Conservation (phyloP, 2,797 vertebrate species). For the Coregonus sp. region DNA sequence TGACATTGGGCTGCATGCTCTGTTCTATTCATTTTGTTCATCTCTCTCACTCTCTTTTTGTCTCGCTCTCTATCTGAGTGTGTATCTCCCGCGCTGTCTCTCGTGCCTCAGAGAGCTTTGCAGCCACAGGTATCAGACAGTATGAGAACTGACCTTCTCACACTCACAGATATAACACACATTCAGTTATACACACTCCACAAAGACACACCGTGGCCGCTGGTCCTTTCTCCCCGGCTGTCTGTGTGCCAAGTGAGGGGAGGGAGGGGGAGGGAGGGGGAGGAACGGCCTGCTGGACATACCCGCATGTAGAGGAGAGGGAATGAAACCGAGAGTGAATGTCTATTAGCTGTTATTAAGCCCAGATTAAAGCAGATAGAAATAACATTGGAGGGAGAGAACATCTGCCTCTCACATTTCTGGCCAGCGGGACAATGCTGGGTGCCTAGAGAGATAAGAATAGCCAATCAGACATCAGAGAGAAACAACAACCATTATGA, state of each 20-base stretch:
- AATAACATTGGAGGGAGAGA: not conserved
- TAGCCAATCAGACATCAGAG: not conserved
- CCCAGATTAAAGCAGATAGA: not conserved
- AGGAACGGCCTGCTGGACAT: not conserved
- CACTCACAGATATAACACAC: too few relatives aligned
- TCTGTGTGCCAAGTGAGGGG: too few relatives aligned
- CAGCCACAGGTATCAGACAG: not conserved
- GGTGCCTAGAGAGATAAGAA: not conserved
- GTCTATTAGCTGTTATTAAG: not conserved
- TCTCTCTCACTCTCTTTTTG: conserved; percentile 13
- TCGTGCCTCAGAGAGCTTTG: not conserved
- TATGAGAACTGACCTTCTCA: not conserved
- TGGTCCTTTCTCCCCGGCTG: too few relatives aligned
- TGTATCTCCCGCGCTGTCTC: not conserved
- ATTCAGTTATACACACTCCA: not conserved
- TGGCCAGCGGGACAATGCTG: not conserved
- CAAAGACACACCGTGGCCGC: not conserved
- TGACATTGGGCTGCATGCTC: not conserved
- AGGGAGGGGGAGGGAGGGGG: too few relatives aligned
- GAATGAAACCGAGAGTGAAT: not conserved
- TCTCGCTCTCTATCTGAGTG: conserved; percentile 5
- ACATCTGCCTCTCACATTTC: not conserved
- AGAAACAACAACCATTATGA: not conserved
- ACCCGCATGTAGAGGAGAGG: not conserved
- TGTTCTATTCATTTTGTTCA: not conserved